A percentile compares a stretch with the other conserved stretches of the same genome.
phyloP scores from a whole-genome alignment of 1,140 invertebrate species.

The Drosophila lacteicornis region DNA sequence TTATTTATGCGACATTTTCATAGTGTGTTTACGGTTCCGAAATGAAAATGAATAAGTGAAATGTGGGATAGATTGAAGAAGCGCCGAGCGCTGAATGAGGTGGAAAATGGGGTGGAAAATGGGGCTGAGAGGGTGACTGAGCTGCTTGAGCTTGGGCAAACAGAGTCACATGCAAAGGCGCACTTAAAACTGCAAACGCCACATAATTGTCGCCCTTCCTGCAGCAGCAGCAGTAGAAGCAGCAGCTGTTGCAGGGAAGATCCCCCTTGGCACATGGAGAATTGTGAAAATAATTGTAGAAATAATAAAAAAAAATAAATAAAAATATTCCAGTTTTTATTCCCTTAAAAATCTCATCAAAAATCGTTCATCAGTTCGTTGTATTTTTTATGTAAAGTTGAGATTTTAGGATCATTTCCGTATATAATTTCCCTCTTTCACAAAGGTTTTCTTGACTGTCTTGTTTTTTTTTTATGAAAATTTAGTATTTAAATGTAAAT shows the following conservation, averaged over 20 bases:
- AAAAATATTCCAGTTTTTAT: too few relatives aligned
- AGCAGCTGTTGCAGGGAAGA: constrained; percentile 4
- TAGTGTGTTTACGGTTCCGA: constrained; percentile 71
- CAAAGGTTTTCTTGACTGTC: too few relatives aligned
- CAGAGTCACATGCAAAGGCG: constrained; percentile 76
- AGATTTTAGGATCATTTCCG: neutral
- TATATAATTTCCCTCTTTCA: neutral
- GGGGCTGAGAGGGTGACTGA: neutral
- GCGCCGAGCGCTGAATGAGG: neutral
- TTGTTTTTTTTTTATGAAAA: too few relatives aligned
- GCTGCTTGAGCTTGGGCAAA: constrained; percentile 55
- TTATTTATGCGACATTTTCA: constrained; percentile 82
- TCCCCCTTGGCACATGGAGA: neutral
- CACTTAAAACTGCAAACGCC: constrained; percentile 82
- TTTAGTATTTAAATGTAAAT: too few relatives aligned
- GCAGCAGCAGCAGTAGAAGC: constrained; percentile 31
- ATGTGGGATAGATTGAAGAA: constrained; percentile 54
- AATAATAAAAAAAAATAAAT: too few relatives aligned
- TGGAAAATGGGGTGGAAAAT: neutral
- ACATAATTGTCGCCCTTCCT: constrained; percentile 69
- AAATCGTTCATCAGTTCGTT: neutral
- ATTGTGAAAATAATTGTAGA: neutral
- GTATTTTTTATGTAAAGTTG: neutral
- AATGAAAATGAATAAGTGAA: constrained; percentile 57
- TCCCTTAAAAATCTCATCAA: too few relatives aligned